Percentiles rank a stretch among this genome's conserved stretches.
Evolutionary conservation across 37 sponge, comb jelly and placozoan species (phyloP).

Genomic region (Haliclona indistincta): DNA sequence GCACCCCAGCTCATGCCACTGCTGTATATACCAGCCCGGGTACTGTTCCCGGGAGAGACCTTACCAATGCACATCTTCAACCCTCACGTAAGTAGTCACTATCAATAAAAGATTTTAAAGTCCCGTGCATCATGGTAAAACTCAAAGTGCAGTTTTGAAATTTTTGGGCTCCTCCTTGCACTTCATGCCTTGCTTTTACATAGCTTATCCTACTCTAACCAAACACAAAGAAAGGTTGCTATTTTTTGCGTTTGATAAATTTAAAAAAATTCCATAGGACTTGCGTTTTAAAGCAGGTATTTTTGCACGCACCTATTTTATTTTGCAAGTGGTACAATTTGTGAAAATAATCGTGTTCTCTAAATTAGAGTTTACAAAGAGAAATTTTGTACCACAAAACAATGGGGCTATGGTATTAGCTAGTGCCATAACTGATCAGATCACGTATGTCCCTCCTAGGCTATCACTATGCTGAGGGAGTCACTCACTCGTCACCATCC

Average conservation of each 20-base stretch:
- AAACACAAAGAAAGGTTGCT: no score
- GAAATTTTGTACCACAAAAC: not conserved
- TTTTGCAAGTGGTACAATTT: no score
- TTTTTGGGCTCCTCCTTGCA: no score
- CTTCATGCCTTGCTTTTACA: no score
- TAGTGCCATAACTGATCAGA: no score
- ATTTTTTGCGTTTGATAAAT: no score
- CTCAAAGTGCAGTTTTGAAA: no score
- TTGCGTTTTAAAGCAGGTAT: no score
- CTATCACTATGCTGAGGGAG: slow-evolving; percentile 46
- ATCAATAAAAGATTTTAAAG: not conserved
- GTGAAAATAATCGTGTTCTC: no score
- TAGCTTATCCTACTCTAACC: no score
- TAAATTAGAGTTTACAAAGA: not conserved
- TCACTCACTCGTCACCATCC: slow-evolving; percentile 25
- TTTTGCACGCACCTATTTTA: no score
- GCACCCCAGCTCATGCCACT: slow-evolving; percentile 58
- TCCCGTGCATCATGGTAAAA: not conserved
- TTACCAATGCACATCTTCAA: slow-evolving; percentile 78
- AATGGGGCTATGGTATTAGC: not conserved
- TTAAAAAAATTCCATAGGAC: no score
- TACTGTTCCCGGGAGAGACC: slow-evolving; percentile 86
- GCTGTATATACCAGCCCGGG: slow-evolving; percentile 55
- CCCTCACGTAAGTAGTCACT: slow-evolving; percentile 53
- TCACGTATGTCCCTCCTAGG: slow-evolving; percentile 11